Evolutionary conservation across 2,797 vertebrate species (phyloP).

Genomic region (Phylloscopus collybita): DNA sequence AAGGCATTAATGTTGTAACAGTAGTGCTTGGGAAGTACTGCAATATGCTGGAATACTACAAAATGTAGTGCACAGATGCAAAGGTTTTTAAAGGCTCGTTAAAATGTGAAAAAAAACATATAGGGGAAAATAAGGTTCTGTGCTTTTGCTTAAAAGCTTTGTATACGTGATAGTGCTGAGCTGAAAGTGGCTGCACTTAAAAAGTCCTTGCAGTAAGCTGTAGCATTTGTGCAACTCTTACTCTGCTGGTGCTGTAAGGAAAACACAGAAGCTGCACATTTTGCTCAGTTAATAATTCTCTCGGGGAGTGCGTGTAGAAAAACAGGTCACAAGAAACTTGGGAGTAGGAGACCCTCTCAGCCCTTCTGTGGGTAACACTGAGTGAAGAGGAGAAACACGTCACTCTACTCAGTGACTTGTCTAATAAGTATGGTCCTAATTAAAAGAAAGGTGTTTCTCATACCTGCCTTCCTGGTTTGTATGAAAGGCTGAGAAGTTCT

Average conservation of each 20-base stretch:
- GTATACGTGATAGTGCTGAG: background rate
- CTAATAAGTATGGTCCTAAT: background rate
- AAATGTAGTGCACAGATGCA: slow-evolving; percentile 10
- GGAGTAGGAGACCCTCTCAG: background rate
- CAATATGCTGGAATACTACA: background rate
- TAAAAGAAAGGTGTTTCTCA: background rate
- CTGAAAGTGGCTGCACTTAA: background rate
- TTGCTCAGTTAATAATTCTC: background rate
- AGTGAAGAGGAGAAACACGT: background rate
- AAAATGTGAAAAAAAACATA: slow-evolving; percentile 24
- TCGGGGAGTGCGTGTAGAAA: background rate
- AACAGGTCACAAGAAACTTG: background rate
- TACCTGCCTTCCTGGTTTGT: slow-evolving; percentile 17
- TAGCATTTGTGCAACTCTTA: background rate
- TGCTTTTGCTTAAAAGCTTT: background rate
- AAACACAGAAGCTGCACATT: background rate
- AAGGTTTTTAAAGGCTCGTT: slow-evolving; percentile 10
- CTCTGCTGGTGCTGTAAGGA: background rate
- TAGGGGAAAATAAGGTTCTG: background rate
- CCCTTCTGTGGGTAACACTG: background rate
- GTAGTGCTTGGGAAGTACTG: background rate
- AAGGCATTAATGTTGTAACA: slow-evolving; percentile 8
- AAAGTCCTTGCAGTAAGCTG: background rate
- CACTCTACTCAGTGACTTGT: background rate
- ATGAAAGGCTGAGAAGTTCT: slow-evolving; percentile 37